A percentile compares a stretch with the other conserved stretches of the same genome.
Conservation (phyloP, 2,113 vertebrate species). For the Cheirogaleus medius region DNA sequence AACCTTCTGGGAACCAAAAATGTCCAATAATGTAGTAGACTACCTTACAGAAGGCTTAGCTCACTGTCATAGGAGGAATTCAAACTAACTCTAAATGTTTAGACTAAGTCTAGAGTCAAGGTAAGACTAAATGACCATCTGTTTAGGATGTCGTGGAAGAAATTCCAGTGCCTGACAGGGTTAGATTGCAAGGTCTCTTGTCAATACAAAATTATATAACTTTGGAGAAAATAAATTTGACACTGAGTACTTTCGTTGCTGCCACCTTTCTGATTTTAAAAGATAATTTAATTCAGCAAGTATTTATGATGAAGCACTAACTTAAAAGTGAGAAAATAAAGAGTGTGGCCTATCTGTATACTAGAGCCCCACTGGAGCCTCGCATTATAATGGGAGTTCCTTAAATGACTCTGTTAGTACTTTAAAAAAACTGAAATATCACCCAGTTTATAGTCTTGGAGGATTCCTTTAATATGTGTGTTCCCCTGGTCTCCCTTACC, state of each 20-base stretch:
- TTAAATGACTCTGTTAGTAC: not conserved
- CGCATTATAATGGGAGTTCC: not conserved
- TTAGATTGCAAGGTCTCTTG: not conserved
- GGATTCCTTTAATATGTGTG: not conserved
- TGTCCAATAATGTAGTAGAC: not conserved
- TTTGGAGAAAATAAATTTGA: not conserved
- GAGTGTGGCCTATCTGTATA: not conserved
- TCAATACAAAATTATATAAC: not conserved
- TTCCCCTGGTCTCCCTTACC: not conserved
- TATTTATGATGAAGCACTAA: not conserved
- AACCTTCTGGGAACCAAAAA: not conserved
- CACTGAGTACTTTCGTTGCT: not conserved
- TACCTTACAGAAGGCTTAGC: not conserved
- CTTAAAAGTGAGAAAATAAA: not conserved
- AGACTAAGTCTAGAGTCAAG: not conserved
- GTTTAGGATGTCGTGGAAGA: not conserved
- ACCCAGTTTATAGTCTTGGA: not conserved
- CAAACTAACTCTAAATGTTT: not conserved
- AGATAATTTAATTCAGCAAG: not conserved
- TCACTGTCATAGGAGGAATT: not conserved
- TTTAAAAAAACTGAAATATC: not conserved
- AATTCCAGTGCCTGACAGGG: not conserved
- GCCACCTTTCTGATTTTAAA: not conserved
- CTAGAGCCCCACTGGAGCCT: not conserved
- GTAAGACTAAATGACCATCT: not conserved